A percentile compares a stretch with the other conserved stretches of the same genome.
Evolutionary conservation across 1,140 invertebrate species (phyloP).

Genomic region (Drosophila sproati): DNA sequence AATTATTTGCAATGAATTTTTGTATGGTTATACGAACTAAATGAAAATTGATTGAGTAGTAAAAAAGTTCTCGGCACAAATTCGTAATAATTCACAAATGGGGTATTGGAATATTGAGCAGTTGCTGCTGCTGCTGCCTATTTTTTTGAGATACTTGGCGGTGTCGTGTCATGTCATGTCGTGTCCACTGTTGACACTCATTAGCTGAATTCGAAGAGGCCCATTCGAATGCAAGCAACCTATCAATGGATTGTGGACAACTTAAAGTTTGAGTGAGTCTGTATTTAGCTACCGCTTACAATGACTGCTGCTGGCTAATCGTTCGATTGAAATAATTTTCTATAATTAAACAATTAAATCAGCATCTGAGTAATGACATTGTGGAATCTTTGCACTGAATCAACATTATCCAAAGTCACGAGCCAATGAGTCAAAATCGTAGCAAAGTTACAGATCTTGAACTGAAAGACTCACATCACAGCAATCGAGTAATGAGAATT

Average conservation of each 20-base stretch:
- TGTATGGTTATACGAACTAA: no score
- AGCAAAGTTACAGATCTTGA: slow-evolving; percentile 14
- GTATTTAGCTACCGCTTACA: background rate
- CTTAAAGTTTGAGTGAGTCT: slow-evolving; percentile 23
- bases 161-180: slow-evolving; percentile 42
- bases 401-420: slow-evolving; percentile 30
- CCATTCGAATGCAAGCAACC: background rate
- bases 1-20: no score
- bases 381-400: slow-evolving; percentile 23
- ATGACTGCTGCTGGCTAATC: slow-evolving; percentile 4
- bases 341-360: slow-evolving; percentile 66
- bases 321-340: slow-evolving; percentile 55
- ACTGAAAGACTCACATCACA: slow-evolving; percentile 7
- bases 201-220: slow-evolving; percentile 24
- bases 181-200: slow-evolving; percentile 44
- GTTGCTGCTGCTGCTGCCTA: slow-evolving; percentile 2
- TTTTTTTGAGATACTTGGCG: slow-evolving; percentile 9
- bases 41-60: no score
- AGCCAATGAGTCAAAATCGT: slow-evolving; percentile 34
- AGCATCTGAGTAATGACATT: slow-evolving; percentile 35
- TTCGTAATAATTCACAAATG: no score
- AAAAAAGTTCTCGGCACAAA: no score
- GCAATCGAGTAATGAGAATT: background rate
- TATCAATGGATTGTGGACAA: slow-evolving; percentile 26
- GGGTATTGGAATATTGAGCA: background rate